Conservation (phyloP, 2,113 vertebrate genomes). For the Scopus umbretta region DNA sequence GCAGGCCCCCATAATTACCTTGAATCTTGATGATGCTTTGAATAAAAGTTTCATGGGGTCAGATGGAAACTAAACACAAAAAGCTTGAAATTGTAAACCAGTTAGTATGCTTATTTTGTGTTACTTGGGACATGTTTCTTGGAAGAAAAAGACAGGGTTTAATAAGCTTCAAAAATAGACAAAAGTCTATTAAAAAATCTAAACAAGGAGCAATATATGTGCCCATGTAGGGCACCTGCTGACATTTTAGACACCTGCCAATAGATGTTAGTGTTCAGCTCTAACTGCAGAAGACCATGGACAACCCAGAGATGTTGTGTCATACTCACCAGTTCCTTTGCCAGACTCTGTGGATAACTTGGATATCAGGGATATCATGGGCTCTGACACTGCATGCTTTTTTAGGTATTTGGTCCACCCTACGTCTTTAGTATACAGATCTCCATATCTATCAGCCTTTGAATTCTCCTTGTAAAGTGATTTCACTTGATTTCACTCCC, state of each 20-base stretch:
- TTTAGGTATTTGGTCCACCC: neutral
- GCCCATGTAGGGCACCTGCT: neutral
- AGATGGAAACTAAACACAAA: neutral
- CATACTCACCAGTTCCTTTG: neutral
- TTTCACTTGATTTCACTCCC: neutral
- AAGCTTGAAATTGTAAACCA: neutral
- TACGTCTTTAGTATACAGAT: neutral
- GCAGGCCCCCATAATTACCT: fast-evolving
- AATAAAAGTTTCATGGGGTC: neutral
- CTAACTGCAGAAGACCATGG: neutral
- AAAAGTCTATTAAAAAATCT: neutral
- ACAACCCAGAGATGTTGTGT: neutral
- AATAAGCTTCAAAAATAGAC: neutral
- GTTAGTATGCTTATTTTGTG: neutral
- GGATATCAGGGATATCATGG: neutral
- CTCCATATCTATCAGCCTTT: neutral
- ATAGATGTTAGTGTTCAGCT: neutral
- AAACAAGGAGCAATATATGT: neutral
- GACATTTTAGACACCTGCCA: fast-evolving
- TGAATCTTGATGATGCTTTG: neutral
- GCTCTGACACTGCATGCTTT: neutral
- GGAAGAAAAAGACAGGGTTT: neutral
- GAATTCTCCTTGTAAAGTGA: neutral
- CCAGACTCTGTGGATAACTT: no score
- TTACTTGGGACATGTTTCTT: neutral